phyloP scores from a whole-genome alignment of 2,797 vertebrate genomes.

The Gymnodraco acuticeps region DNA sequence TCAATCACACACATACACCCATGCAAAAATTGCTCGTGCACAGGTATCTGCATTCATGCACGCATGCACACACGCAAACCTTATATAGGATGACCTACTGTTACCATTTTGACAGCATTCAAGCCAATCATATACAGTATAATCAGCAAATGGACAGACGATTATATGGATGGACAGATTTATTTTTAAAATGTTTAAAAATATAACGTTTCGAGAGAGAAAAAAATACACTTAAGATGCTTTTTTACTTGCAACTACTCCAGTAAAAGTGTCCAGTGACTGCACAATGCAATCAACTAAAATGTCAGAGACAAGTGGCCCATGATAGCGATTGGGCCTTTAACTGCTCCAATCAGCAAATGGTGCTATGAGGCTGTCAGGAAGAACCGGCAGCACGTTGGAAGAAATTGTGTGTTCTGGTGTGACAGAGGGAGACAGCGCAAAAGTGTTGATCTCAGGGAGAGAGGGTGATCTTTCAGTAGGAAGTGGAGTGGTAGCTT shows the following conservation, averaged over 20 bases:
- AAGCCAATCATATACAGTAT: slow-evolving; percentile 23
- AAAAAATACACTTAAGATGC: slow-evolving; percentile 27
- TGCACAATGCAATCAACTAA: slow-evolving; percentile 77
- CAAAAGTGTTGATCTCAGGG: slow-evolving; percentile 39
- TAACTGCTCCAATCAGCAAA: slow-evolving; percentile 82
- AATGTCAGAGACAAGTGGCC: slow-evolving; percentile 80
- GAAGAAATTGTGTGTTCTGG: slow-evolving; percentile 47
- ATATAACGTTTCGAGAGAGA: not conserved
- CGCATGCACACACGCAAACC: slow-evolving; percentile 16
- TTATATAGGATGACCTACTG: slow-evolving; percentile 31
- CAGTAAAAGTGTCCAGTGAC: slow-evolving; percentile 48
- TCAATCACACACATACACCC: slow-evolving; percentile 48
- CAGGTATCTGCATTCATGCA: not conserved
- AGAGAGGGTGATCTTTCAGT: slow-evolving; percentile 63
- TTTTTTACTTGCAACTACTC: slow-evolving; percentile 53
- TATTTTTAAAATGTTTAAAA: slow-evolving; percentile 15
- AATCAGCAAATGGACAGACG: not conserved
- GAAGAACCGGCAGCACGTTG: slow-evolving; percentile 45
- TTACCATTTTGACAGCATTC: slow-evolving; percentile 25
- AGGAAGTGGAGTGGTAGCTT: slow-evolving; percentile 65
- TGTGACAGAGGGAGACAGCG: slow-evolving; percentile 48
- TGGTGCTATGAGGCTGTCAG: slow-evolving; percentile 68
- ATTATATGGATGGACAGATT: not conserved
- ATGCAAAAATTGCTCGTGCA: no score
- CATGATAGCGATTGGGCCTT: slow-evolving; percentile 67